These are phyloP conservation scores for Microtus montanus DNA, from an alignment of 2,113 vertebrate genomes.

Conservation along the genomic window DNA sequence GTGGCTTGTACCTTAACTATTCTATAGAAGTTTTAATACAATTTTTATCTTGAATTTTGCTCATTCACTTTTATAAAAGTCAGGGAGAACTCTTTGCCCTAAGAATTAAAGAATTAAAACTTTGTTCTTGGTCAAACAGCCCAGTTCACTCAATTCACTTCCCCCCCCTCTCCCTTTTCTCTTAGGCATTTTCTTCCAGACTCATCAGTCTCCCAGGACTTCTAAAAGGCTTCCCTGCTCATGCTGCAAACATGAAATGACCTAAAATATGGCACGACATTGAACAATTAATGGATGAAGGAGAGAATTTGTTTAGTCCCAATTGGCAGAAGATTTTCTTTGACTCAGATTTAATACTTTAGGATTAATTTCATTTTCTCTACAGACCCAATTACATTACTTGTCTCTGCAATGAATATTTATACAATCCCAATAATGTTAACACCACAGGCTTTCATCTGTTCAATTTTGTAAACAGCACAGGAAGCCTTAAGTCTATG, in stretches of 20 bases:
- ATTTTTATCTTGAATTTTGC: slow-evolving; percentile 24
- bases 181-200: neutral
- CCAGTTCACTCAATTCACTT: neutral
- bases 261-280: slow-evolving; percentile 14
- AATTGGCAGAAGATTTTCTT: slow-evolving; percentile 42
- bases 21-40: slow-evolving; percentile 2
- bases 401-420: slow-evolving; percentile 38
- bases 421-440: slow-evolving; percentile 37
- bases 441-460: slow-evolving; percentile 30
- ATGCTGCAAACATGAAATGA: neutral
- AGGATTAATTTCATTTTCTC: slow-evolving; percentile 55
- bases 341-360: slow-evolving; percentile 45
- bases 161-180: neutral
- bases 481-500: neutral
- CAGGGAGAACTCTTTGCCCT: neutral
- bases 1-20: neutral
- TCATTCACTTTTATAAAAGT: neutral
- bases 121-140: neutral
- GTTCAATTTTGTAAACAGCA: slow-evolving; percentile 13
- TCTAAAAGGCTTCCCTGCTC: slow-evolving; percentile 23
- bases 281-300: slow-evolving; percentile 19
- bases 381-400: slow-evolving; percentile 39
- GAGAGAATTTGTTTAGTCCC: slow-evolving; percentile 36
- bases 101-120: neutral
- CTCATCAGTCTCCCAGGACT: neutral